Evolutionary conservation across 2,888 invertebrate genomes (phyloP), one percentile per base, ranked within the genome.

Genomic region (Ophraella communa): DNA sequence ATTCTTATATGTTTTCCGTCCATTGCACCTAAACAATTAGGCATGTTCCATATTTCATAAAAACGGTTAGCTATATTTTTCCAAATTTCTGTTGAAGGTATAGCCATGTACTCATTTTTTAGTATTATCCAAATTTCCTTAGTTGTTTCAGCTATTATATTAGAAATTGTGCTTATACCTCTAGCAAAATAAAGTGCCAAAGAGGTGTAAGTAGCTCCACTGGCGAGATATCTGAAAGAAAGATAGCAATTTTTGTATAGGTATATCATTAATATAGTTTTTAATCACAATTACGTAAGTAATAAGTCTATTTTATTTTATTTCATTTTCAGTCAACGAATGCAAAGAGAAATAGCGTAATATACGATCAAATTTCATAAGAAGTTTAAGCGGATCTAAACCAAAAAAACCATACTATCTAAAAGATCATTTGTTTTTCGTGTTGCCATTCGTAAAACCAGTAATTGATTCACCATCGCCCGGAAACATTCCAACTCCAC

Each of bases 81-180:
- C 54, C 35, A 54, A 8, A 10, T n/a, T 7, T 42, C 14, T 44
- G 27, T 42, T n/a, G 30, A 8, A 20, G 54, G 54, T 18, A 54
- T n/a, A 11, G 35, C 4, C 54, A 54, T 35, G 21, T 8, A 54
- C 11, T 17, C 21, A 21, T 35, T 21, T 35, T 54, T 5, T 10
- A 54, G 39, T 35, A 21, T 11, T 10, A 8, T 14, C 53, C 35
- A 53, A 10, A 53, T 53, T 7, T 18, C 35, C 4, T 20, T 20
- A 35, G 54, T 49, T 35, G 52, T 60, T 60, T 60, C 60, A n/a
- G 51, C 42, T 21, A 60, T 42, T 42, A 60, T 42, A 23, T 24
- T 27, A 42, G 53, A 52, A 11, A 42, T 11, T 10, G 52, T 60
- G 60, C 52, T 42, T 17, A 42, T 27, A 24, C 45, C 53, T 42